phyloP scores from a whole-genome alignment of 2,113 vertebrate species.

The Poeciliopsis retropinna region DNA sequence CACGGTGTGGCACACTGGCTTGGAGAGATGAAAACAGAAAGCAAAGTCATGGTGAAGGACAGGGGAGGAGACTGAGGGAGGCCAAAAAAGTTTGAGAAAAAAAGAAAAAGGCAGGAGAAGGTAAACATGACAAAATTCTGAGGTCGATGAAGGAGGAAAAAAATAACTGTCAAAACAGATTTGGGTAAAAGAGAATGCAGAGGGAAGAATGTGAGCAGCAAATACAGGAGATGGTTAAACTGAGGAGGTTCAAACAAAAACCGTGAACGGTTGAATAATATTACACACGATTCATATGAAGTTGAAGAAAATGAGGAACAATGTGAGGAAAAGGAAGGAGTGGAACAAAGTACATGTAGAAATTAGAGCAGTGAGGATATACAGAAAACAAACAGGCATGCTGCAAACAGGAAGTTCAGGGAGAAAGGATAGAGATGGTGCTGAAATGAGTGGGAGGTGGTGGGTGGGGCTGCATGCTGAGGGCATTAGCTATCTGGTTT shows the following conservation, averaged over 20 bases:
- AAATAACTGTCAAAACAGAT: background rate
- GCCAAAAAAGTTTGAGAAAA: slow-evolving; percentile 34
- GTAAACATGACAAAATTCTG: slow-evolving; percentile 15
- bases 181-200: background rate
- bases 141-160: background rate
- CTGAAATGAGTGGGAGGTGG: slow-evolving; percentile 47
- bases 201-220: background rate
- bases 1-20: slow-evolving; percentile 59
- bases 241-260: slow-evolving; percentile 21
- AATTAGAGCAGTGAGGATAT: slow-evolving; percentile 53
- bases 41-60: slow-evolving; percentile 72
- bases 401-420: slow-evolving; percentile 41
- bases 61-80: slow-evolving; percentile 27
- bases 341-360: slow-evolving; percentile 28
- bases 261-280: slow-evolving; percentile 12
- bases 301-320: slow-evolving; percentile 26
- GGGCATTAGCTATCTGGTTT: slow-evolving; percentile 73
- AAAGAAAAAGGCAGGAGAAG: slow-evolving; percentile 10
- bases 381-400: slow-evolving; percentile 39
- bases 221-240: background rate
- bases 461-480: slow-evolving; percentile 9
- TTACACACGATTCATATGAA: slow-evolving; percentile 29
- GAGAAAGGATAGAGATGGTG: slow-evolving; percentile 37
- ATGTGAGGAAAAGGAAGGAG: slow-evolving; percentile 4
- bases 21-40: slow-evolving; percentile 59